These are phyloP conservation scores for Corbicula japonica DNA, from an alignment of 2,888 invertebrate species.

Conservation along the genomic window DNA sequence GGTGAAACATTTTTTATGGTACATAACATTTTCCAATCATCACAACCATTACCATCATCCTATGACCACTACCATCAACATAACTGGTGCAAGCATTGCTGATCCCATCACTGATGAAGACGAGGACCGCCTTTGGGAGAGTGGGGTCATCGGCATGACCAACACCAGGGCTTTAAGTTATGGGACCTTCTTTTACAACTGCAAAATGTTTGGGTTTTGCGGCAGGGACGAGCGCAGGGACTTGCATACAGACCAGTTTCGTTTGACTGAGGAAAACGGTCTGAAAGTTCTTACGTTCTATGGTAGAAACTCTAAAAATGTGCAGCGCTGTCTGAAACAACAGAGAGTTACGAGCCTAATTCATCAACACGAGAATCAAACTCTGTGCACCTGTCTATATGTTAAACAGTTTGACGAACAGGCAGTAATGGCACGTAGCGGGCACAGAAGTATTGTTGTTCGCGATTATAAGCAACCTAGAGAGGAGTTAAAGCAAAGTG, in stretches of 20 bases:
- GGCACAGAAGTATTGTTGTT: constrained; percentile 26
- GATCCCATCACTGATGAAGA: constrained; percentile 38
- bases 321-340: constrained; percentile 29
- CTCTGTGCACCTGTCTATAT: constrained; percentile 17
- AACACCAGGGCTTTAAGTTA: constrained; percentile 7
- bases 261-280: no score
- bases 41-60: no score
- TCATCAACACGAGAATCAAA: constrained; percentile 1
- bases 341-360: constrained; percentile 15
- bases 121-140: constrained; percentile 27
- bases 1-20: constrained; percentile 1
- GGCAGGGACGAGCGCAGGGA: constrained; percentile 34
- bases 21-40: no score
- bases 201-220: constrained; percentile 44
- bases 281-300: no score
- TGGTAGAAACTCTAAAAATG: no score
- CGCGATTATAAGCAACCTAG: constrained; percentile 30
- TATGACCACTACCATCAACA: no score
- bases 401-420: constrained; percentile 21
- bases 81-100: no score
- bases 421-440: constrained; percentile 17
- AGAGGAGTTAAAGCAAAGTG: background rate
- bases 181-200: constrained; percentile 42
- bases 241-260: background rate
- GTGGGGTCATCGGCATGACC: constrained; percentile 6